phyloP scores from a whole-genome alignment of 2,113 vertebrate species.

The Glareola pratincola region DNA sequence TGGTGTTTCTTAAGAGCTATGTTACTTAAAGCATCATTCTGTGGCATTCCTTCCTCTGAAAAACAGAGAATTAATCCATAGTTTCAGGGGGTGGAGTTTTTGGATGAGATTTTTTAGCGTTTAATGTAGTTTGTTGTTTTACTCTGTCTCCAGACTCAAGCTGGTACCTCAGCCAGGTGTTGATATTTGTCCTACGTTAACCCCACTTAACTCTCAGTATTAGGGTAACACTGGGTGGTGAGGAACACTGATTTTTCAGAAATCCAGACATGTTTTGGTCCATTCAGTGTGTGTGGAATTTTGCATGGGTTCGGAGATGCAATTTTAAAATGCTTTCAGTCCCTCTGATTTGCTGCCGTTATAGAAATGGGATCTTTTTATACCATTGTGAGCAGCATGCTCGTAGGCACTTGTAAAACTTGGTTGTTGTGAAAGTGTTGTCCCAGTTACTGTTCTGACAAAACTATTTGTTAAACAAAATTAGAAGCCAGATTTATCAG shows the following conservation, averaged over 20 bases:
- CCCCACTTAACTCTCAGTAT: not conserved
- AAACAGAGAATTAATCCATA: not conserved
- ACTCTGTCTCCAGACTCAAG: not conserved
- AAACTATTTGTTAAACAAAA: not conserved
- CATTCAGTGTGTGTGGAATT: not conserved
- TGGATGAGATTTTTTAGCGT: not conserved
- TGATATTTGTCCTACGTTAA: not conserved
- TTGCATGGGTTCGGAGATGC: not conserved
- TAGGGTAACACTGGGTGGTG: too few relatives aligned
- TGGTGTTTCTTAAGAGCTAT: not conserved
- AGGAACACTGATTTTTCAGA: not conserved
- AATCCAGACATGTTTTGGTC: not conserved
- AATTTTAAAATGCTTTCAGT: not conserved
- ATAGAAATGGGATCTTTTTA: not conserved
- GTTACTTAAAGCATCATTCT: not conserved
- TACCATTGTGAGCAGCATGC: accelerated
- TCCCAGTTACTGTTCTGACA: not conserved
- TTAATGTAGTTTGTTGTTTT: not conserved
- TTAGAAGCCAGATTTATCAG: not conserved
- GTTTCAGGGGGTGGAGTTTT: not conserved
- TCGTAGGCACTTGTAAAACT: not conserved
- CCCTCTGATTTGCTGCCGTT: not conserved
- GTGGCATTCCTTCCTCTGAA: not conserved
- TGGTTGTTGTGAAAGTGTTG: not conserved
- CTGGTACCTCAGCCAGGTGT: not conserved